These are phyloP conservation scores for Enhydra lutris DNA, from an alignment of 2,113 vertebrate genomes.

Conservation along the genomic window DNA sequence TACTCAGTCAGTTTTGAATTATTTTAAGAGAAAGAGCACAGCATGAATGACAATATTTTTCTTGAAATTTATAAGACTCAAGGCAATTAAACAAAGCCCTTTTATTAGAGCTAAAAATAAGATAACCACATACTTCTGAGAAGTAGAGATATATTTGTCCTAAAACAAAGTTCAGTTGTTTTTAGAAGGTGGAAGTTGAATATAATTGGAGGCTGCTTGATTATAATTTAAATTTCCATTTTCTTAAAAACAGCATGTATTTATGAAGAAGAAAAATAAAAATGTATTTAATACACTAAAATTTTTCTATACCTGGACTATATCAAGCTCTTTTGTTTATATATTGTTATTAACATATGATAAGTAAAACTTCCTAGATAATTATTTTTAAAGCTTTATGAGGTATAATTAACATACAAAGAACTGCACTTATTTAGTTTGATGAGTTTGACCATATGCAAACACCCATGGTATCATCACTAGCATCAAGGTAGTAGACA, in stretches of 20 bases:
- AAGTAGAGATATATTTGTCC: not conserved
- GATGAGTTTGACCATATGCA: not conserved
- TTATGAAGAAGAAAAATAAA: not conserved
- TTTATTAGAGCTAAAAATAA: not conserved
- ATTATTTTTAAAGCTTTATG: not conserved
- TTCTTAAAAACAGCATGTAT: not conserved
- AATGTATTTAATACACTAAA: not conserved
- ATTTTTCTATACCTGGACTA: not conserved
- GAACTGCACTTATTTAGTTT: not conserved
- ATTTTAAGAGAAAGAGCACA: constrained; percentile 17
- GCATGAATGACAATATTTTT: constrained; percentile 29
- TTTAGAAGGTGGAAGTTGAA: not conserved
- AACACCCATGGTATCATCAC: not conserved
- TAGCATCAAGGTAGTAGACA: not conserved
- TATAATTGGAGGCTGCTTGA: not conserved
- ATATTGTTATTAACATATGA: not conserved
- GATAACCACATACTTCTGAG: not conserved
- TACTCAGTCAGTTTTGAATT: constrained; percentile 52
- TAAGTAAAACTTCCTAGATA: not conserved
- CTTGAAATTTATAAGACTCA: not conserved
- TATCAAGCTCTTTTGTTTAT: not conserved
- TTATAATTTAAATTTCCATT: not conserved
- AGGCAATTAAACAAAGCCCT: not conserved
- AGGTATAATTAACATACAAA: not conserved
- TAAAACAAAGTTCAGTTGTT: not conserved